Evolutionary conservation across 1,140 invertebrate genomes (phyloP), one percentile per base, ranked within the genome.

Genomic region (Chrysopa pallens): DNA sequence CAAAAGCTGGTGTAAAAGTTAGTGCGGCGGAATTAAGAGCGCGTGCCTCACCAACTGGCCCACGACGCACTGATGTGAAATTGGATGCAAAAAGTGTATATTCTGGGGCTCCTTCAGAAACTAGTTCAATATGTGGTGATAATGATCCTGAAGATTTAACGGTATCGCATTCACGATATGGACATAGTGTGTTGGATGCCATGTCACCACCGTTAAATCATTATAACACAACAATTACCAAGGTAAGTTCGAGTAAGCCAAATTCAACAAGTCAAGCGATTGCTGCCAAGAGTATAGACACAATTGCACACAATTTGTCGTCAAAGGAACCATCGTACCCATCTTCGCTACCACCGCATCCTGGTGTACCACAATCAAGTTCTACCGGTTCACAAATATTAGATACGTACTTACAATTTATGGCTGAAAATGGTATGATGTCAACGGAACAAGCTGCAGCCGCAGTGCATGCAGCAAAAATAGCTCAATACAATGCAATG

Each of bases 1-100:
- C 83, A 15, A 90, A 89, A 60, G 84, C 84, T 0, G 85, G 85
- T 1, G 80, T 89, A 1, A 88, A 86, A 61, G 82, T 87, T 39
- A 85, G 82, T 13, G 73, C 84, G 0, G 83, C 83, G 5, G 84
- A 88, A 53, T 55, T 89, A 9, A 62, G 82, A 8, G 84, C 84
- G 0, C 64, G 84, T 4, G 82, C 83, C 0, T 88, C 84, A 1
- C 84, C 84, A 4, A 87, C 84, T 0, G 83, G 83, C 8, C 79
- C 80, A 1, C 68, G 81, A n/a, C 69, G 80, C 12, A 76, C 76
- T 6, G 82, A 84, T 49, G 72, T 80, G 51, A 76, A 84, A 51
- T 54, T 86, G 43, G 84, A 86, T 48, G 66, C 83, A 6, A 72
- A 73, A 40, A 63, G 59, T 45, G 59, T 58, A 4, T 64, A 59